Conservation (phyloP, 2,113 vertebrate genomes). For the Atractosteus spatula region DNA sequence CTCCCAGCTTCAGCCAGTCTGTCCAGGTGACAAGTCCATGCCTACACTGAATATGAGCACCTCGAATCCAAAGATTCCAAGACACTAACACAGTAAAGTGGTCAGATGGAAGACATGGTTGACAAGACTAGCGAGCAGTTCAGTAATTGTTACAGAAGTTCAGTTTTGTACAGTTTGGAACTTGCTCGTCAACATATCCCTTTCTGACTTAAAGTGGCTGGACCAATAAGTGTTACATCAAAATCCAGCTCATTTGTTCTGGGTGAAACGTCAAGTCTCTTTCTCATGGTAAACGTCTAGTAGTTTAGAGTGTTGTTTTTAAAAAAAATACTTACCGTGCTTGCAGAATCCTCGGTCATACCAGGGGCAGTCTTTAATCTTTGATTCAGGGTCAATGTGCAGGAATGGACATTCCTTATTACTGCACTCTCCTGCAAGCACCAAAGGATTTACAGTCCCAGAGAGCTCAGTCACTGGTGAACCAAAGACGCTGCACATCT, state of each 20-base stretch:
- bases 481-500: not conserved
- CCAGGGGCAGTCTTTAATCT: conserved; percentile 99
- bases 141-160: not conserved
- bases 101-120: not conserved
- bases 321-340: conserved; percentile 74
- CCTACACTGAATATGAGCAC: no score
- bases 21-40: no score
- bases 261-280: no score
- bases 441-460: not conserved
- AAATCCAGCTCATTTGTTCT: no score
- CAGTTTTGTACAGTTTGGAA: no score
- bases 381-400: conserved; percentile 97
- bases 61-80: no score
- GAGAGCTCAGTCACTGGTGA: not conserved
- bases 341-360: conserved; percentile 98
- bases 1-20: no score
- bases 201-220: no score
- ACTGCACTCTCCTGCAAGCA: conserved; percentile 87
- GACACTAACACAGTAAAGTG: not conserved
- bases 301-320: no score
- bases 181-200: no score
- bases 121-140: not conserved
- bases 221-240: no score
- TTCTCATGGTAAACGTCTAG: no score
- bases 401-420: conserved; percentile 98